These are phyloP conservation scores for Neoascia interrupta DNA, from an alignment of 2,888 invertebrate genomes.

Conservation along the genomic window DNA sequence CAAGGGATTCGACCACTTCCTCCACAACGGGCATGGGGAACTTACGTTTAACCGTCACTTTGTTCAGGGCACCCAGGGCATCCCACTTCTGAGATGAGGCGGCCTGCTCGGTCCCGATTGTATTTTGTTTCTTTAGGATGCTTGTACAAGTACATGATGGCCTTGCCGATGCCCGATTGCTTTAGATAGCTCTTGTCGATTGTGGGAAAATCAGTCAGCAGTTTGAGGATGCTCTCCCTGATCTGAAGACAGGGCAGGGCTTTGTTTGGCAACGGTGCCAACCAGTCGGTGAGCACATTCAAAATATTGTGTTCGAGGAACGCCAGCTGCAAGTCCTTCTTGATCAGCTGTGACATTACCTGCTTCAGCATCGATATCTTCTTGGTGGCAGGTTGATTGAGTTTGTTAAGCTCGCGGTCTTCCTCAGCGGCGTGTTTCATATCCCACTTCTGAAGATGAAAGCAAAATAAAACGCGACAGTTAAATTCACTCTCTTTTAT, in stretches of 20 bases:
- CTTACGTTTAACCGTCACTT: no score
- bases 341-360: constrained; percentile 95
- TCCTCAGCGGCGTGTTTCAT: constrained; percentile 97
- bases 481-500: no score
- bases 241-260: constrained; percentile 97
- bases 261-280: constrained; percentile 98
- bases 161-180: constrained; percentile 98
- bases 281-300: constrained; percentile 96
- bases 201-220: constrained; percentile 91
- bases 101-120: constrained; percentile 94
- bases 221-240: constrained; percentile 90
- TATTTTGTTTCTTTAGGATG: constrained; percentile 97
- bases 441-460: no score
- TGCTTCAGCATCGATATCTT: constrained; percentile 94
- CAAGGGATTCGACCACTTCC: no score
- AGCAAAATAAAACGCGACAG: no score
- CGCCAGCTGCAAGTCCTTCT: constrained; percentile 96
- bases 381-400: constrained; percentile 91
- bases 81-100: constrained; percentile 98
- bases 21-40: no score
- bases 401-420: constrained; percentile 92
- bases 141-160: constrained; percentile 99
- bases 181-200: constrained; percentile 94
- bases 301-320: constrained; percentile 97
- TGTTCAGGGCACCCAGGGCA: no score